Evolutionary conservation across 2,113 vertebrate species (phyloP), one percentile per base, ranked within the genome.

Genomic region (Mus pahari): DNA sequence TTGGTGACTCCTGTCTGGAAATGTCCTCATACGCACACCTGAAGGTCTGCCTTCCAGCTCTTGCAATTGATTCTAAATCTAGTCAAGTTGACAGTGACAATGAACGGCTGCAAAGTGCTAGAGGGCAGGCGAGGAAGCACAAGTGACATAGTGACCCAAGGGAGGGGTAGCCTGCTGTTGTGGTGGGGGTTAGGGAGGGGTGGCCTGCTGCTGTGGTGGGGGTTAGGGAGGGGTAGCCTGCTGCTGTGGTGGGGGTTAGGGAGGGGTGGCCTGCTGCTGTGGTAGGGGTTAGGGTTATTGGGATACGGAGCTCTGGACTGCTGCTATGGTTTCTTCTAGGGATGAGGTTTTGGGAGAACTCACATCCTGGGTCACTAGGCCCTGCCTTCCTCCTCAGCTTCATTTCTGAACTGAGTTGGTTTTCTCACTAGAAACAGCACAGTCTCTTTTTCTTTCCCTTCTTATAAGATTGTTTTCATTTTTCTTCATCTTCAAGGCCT

Each of bases 401-500:
- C 3, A 1, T 20, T 93, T 93, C 75, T 84, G 50, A 45, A 31
- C 66, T 86, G 70, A 83, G 62, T 90, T 87, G 13, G 86, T 96
- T 92, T 92, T 92, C 70, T 81, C 24, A 16, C 81, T 93, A 88
- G 88, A 64, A 96, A 70, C 78, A 77, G 36, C 62, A 93, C 73
- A 86, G 19, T n/a, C 53, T 75, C 55, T 68, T 68, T 64, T 73
- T 95, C 53, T 74, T 33, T 50, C 81, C 66, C 62, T 78, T 79
- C 89, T 92, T 64, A 31, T 84, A 71, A 84, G 95, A 58, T 68
- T 24, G 24, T 95, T 81, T 83, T 78, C 45, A 60, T 66, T 92
- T 94, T 93, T 39, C 77, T 93, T 82, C 74, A 84, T 95, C 84
- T 92, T 64, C 39, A 74, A 96, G 90, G 31, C 87, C 26, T 86